Base-by-base conservation (phyloP, 2,797 vertebrate genomes). In the Anolis apletophallus region DNA sequence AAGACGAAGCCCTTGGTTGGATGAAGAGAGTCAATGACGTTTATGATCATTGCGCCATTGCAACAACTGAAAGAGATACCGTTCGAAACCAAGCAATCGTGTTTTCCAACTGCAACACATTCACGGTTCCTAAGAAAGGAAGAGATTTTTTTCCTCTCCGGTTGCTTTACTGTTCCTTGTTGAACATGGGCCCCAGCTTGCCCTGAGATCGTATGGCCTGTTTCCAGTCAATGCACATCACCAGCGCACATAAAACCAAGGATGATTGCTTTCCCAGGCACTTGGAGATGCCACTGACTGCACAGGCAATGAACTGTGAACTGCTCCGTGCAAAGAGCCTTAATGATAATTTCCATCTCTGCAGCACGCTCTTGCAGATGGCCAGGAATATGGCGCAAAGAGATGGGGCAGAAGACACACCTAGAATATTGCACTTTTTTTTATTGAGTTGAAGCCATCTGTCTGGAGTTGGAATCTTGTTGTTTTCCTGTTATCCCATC, bases 381-480 rank as follows among this genome's bases (percentile, higher is more conserved):
- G 89, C 26, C 12, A 74, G 54, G 72, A 91, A 84, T 88, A 87
- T 86, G 91, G 85, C 54, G 26, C 72, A 77, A 81, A 23, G 83
- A 84, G 73, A 74, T 75, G 4, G 61, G 21, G 19, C 40, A 76
- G 84, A 54, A 80, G 46, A 23, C 1, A 32, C 75, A 29, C 40
- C 87, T 26, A 57, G 46, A 57, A 75, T 59, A 34, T 71, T 29
- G 26, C 36, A 57, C 1, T 5, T 29, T 71, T n/a, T n/a, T 78
- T 61, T 72, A 36, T 67, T 73, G 67, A 57, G 50, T 13, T 16
- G 50, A 50, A 73, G 46, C 64, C 85, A 80, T 80, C 81, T 83
- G 71, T 68, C 32, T 40, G 32, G 85, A 6, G 36, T 64, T 40
- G 68, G 50, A 50, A 78, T 26, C 4, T 26, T 8, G 2, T 36